Evolutionary conservation across 2,888 invertebrate species (phyloP).

Genomic region (Hesperia comma): DNA sequence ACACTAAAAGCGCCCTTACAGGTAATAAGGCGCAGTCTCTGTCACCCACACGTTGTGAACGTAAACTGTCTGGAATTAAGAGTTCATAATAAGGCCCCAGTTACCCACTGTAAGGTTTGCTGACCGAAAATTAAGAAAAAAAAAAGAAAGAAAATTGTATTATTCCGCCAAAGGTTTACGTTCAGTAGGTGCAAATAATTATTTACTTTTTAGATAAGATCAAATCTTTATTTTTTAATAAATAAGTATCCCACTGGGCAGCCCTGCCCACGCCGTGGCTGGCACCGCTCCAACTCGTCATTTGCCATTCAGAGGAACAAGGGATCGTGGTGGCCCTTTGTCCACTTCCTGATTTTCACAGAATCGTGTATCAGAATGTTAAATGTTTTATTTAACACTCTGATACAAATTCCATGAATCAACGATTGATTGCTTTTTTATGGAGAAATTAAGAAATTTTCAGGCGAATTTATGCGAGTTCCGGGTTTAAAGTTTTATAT

Average conservation of each 20-base stretch:
- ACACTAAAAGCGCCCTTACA: too few species aligned
- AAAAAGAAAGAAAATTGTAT: too few species aligned
- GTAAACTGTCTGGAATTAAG: too few species aligned
- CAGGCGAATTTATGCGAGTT: background rate
- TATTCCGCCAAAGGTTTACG: too few species aligned
- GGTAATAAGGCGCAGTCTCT: too few species aligned
- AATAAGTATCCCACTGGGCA: slow-evolving; percentile 14
- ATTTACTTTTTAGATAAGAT: background rate
- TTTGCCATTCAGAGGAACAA: slow-evolving; percentile 22
- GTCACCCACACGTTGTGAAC: too few species aligned
- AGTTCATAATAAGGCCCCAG: too few species aligned
- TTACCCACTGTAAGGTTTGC: too few species aligned
- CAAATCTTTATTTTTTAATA: background rate
- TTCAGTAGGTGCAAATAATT: too few species aligned
- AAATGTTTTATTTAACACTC: too few species aligned
- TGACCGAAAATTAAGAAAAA: too few species aligned
- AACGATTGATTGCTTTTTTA: slow-evolving; percentile 17
- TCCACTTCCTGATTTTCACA: slow-evolving; percentile 18
- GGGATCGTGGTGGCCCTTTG: slow-evolving; percentile 25
- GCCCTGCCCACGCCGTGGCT: slow-evolving; percentile 6
- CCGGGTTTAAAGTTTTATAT: background rate
- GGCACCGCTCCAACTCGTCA: slow-evolving; percentile 19
- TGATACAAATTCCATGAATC: slow-evolving; percentile 15
- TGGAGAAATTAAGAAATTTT: slow-evolving; percentile 5
- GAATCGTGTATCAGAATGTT: background rate